Base-by-base conservation (phyloP, 2,113 vertebrate species). In the Athene cunicularia region DNA sequence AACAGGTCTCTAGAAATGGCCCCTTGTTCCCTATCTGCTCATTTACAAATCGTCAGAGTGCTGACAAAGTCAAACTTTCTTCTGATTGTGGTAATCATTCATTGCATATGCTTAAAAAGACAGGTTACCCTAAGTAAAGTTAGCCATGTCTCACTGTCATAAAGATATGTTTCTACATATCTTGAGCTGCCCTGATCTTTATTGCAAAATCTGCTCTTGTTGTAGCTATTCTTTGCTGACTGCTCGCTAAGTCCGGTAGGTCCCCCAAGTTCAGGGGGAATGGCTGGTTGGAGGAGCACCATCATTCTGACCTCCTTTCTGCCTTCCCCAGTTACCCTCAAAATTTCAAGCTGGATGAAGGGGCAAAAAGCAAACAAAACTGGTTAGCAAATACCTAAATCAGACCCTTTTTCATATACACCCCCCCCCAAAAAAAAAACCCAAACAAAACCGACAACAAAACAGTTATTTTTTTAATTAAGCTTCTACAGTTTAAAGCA, bases 241-340 rank as follows among this genome's bases (percentile, higher is more conserved):
- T 60, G 45, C 59, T 60, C 67, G 28, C 8, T 60, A 53, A 59
- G 27, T 47, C 47, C 28, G n/a, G 21, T 11, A 86, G 21, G 30
- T 55, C 21, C n/a, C 5, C 4, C 30, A 47, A 9, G 18, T 62
- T 75, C 21, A 41, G 39, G 26, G 9, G 14, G n/a, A 45, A 27
- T 0, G 2, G 9, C 21, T 24, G 2, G 1, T 30, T 73, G 63
- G 35, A 77, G 45, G 18, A 52, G 24, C 24, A 16, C 4, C 3
- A 0, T 76, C 43, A 18, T 72, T 95, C 55, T 63, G 27, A 49
- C 15, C 28, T 66, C 15, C 27, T 59, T 92, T 77, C 32, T 13
- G 2, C 28, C 22, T 59, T 75, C 15, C 12, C 33, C 32, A 33
- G 6, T 81, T 45, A 21, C 39, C 33, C 8, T 66, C 56, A 53